Evolutionary conservation across 2,797 vertebrate species (phyloP).

Genomic region (Lates japonicus): DNA sequence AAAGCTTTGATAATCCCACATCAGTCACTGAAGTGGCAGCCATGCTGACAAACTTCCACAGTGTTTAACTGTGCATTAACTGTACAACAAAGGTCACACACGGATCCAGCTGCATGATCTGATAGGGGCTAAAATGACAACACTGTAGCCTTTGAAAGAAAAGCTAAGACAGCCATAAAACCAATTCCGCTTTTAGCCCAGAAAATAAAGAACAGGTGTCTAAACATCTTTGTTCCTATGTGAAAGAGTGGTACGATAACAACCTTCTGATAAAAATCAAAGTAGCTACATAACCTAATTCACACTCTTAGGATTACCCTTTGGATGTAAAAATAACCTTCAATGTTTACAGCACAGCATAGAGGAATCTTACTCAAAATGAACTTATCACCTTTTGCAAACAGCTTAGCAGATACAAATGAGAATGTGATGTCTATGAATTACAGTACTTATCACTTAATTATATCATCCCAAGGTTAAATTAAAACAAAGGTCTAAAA

Average conservation of each 20-base stretch:
- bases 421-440: neutral
- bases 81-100: constrained; percentile 50
- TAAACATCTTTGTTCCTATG: constrained; percentile 49
- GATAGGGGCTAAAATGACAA: constrained; percentile 55
- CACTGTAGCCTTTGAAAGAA: constrained; percentile 36
- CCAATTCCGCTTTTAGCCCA: constrained; percentile 21
- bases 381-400: constrained; percentile 8
- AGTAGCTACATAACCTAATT: constrained; percentile 44
- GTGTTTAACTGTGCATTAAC: constrained; percentile 32
- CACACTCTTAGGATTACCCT: constrained; percentile 40
- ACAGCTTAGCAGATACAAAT: neutral
- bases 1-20: constrained; percentile 71
- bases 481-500: neutral
- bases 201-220: constrained; percentile 64
- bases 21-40: constrained; percentile 50
- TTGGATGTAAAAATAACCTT: constrained; percentile 31
- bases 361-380: constrained; percentile 1
- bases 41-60: constrained; percentile 45
- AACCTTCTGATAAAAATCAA: constrained; percentile 68
- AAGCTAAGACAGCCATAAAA: constrained; percentile 21
- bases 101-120: constrained; percentile 53
- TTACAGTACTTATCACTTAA: too few relatives aligned
- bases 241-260: constrained; percentile 39
- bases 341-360: constrained; percentile 8
- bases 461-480: too few relatives aligned